Evolutionary conservation across 2,797 vertebrate species (phyloP).

Genomic region (Momotus momota): DNA sequence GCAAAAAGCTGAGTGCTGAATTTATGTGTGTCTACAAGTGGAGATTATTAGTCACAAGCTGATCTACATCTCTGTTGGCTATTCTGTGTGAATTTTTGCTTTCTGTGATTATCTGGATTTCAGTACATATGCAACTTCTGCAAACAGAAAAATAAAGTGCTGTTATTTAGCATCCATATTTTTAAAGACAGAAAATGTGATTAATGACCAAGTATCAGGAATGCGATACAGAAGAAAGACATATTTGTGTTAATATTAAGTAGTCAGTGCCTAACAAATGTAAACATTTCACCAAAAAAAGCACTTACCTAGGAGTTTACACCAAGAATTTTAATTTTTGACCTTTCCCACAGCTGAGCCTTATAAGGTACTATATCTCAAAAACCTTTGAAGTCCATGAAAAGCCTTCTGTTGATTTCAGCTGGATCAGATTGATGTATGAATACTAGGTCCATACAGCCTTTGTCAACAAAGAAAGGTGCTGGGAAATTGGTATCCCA

Average conservation of each 20-base stretch:
- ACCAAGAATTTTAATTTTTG: slow-evolving; percentile 25
- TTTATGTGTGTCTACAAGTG: not conserved
- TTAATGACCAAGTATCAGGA: not conserved
- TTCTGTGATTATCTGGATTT: not conserved
- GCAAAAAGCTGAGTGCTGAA: not conserved
- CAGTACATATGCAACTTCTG: not conserved
- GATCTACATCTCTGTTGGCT: not conserved
- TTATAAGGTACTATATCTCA: slow-evolving; percentile 15
- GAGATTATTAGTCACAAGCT: not conserved
- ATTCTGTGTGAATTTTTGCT: not conserved
- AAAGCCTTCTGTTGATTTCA: slow-evolving; percentile 54
- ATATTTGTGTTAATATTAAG: not conserved
- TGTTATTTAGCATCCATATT: not conserved
- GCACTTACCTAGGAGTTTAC: not conserved
- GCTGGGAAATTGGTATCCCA: not conserved
- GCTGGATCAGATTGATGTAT: slow-evolving; percentile 13
- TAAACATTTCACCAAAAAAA: not conserved
- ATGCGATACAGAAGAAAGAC: not conserved
- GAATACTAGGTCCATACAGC: not conserved
- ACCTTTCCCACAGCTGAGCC: not conserved
- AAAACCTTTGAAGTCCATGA: slow-evolving; percentile 58
- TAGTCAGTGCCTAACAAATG: not conserved
- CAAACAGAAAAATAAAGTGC: not conserved
- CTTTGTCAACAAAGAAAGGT: not conserved
- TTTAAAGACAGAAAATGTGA: not conserved